These are phyloP conservation scores for Poicephalus gulielmi DNA, from an alignment of 2,113 vertebrate genomes.

Conservation along the genomic window DNA sequence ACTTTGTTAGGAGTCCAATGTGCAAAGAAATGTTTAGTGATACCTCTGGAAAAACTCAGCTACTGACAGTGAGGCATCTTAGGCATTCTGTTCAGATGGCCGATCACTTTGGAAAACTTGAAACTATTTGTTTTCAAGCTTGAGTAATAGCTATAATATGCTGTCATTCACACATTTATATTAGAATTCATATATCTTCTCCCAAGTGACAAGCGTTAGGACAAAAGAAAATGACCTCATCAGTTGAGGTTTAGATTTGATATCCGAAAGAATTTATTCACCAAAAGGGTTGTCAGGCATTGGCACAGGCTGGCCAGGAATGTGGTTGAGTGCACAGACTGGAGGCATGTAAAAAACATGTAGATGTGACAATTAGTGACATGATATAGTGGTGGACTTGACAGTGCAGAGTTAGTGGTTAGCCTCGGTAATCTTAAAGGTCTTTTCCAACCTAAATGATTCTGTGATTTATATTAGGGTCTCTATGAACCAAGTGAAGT, in stretches of 20 bases:
- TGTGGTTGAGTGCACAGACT: neutral
- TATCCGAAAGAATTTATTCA: neutral
- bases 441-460: neutral
- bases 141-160: neutral
- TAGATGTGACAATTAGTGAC: too few relatives aligned
- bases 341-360: neutral
- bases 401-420: neutral
- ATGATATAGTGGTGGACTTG: neutral
- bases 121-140: neutral
- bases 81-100: neutral
- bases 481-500: neutral
- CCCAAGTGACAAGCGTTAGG: neutral
- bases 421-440: neutral
- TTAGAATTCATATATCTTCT: neutral
- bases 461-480: neutral
- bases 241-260: neutral
- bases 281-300: neutral
- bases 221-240: neutral
- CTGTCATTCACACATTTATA: neutral
- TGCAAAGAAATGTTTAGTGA: neutral
- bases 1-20: neutral
- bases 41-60: neutral
- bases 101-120: neutral
- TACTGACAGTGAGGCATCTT: neutral
- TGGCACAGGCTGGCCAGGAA: neutral